phyloP scores from a whole-genome alignment of 2,888 invertebrate genomes.

The Tortricodes alternella region DNA sequence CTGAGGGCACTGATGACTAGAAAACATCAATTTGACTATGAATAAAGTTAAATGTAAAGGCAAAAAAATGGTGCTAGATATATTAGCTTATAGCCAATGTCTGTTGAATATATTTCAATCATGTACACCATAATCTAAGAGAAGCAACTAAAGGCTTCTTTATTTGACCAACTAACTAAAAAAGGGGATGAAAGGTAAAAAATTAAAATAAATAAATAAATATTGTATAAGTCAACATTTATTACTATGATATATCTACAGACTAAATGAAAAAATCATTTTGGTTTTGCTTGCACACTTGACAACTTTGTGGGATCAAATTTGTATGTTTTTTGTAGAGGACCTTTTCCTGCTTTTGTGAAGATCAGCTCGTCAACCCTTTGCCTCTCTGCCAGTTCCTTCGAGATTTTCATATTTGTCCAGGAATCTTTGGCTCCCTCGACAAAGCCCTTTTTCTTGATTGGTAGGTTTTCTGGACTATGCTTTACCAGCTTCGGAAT shows the following conservation, averaged over 20 bases:
- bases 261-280: slow-evolving; percentile 54
- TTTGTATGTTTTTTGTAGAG: slow-evolving; percentile 93
- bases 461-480: slow-evolving; percentile 80
- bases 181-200: no score
- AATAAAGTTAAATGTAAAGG: no score
- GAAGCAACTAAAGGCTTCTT: no score
- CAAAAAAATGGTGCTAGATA: no score
- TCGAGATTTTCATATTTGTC: slow-evolving; percentile 91
- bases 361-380: slow-evolving; percentile 90
- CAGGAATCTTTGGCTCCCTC: slow-evolving; percentile 91
- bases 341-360: slow-evolving; percentile 92
- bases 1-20: no score
- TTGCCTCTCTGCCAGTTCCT: slow-evolving; percentile 89
- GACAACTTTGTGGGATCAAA: slow-evolving; percentile 89
- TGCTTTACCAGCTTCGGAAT: slow-evolving; percentile 86
- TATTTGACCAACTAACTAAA: no score
- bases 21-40: no score
- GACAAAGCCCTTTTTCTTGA: slow-evolving; percentile 90
- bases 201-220: background rate
- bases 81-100: no score
- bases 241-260: slow-evolving; percentile 42
- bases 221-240: slow-evolving; percentile 34
- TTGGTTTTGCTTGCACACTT: slow-evolving; percentile 81
- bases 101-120: no score
- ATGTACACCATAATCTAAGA: no score